These are phyloP conservation scores for Falcunculus frontatus DNA, from an alignment of 2,113 vertebrate genomes.

Conservation along the genomic window DNA sequence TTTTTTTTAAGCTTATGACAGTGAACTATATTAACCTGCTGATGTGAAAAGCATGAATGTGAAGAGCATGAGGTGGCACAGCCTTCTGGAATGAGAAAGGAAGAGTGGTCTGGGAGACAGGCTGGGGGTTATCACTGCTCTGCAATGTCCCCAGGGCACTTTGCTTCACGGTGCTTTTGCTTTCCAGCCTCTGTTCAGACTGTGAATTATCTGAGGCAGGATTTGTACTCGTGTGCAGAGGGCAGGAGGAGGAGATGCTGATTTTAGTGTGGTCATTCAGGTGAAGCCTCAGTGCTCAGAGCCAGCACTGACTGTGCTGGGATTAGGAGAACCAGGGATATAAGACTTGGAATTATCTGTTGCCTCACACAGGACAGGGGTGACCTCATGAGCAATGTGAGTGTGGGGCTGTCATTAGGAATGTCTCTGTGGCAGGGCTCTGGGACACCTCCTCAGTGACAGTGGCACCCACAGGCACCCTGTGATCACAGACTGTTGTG, in stretches of 20 bases:
- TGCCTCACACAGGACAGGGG: not conserved
- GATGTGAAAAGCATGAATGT: not conserved
- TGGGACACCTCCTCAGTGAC: not conserved
- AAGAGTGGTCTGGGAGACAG: not conserved
- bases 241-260: not conserved
- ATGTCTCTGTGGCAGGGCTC: not conserved
- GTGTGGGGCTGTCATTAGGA: not conserved
- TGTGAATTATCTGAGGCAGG: not conserved
- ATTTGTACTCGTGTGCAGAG: not conserved
- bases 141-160: not conserved
- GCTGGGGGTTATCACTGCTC: not conserved
- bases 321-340: not conserved
- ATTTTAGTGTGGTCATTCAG: not conserved
- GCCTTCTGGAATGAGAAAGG: not conserved
- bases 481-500: fast-evolving
- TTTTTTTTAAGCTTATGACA: not conserved
- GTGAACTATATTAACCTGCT: not conserved
- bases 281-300: not conserved
- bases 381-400: not conserved
- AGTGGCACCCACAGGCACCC: not conserved
- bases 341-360: not conserved
- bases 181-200: not conserved
- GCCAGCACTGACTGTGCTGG: not conserved
- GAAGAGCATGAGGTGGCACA: not conserved
- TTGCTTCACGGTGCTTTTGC: not conserved